Base-by-base conservation (phyloP, 2,888 invertebrate genomes). In the Rhagophthalmus giganteus region DNA sequence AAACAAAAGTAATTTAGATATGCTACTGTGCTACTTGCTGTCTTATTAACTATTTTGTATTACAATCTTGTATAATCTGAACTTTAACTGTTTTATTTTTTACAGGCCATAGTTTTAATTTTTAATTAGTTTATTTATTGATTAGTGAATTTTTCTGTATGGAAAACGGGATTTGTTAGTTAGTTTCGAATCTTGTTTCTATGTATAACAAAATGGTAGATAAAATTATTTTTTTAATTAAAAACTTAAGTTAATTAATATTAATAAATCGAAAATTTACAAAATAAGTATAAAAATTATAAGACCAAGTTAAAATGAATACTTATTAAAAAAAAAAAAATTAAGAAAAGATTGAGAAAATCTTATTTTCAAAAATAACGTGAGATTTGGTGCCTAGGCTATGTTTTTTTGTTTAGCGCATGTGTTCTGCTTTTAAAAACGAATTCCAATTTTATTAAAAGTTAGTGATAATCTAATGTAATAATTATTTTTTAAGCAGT, bases 381-480 rank as follows among this genome's bases (percentile, higher is more conserved):
- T 45, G 45, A 51, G 45, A 51, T 39, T 40, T 16, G 33, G 51
- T 51, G 51, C 51, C 51, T 51, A 50, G n/a, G 38, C 31, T 50
- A 39, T 34, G 39, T 44, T 42, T 48, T 33, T 30, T 5, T 5
- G 3, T 20, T 20, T 7, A 20, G 7, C 7, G 7, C 3, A 20
- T 20, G 20, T 20, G 20, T 20, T 20, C 20, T 20, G 20, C 20
- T 20, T 7, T n/a, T n/a, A n/a, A n/a, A n/a, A n/a, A n/a, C n/a
- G n/a, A n/a, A n/a, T n/a, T n/a, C n/a, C n/a, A n/a, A n/a, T n/a
- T n/a, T n/a, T n/a, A n/a, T n/a, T n/a, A n/a, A n/a, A n/a, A n/a
- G n/a, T n/a, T n/a, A n/a, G n/a, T n/a, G n/a, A n/a, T n/a, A n/a
- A 20, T 20, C 20, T 20, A 20, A 20, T 5, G 7, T 20, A 24